These are phyloP conservation scores for Chionis minor DNA, from an alignment of 2,113 vertebrate genomes.

Conservation along the genomic window DNA sequence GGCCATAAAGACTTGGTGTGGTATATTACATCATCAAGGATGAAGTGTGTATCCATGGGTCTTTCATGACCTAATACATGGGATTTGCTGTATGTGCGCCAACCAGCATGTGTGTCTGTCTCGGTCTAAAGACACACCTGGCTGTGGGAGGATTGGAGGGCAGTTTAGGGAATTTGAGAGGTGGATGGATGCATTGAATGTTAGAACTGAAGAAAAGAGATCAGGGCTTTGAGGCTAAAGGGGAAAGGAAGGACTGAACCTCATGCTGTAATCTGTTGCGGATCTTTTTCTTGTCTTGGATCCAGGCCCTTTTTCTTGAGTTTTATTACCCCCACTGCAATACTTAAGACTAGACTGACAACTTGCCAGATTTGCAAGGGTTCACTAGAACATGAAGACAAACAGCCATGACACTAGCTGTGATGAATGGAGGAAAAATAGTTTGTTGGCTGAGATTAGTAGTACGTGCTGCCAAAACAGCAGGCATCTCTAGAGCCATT, in stretches of 20 bases:
- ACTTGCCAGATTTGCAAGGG: not conserved
- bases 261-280: not conserved
- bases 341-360: not conserved
- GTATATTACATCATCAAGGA: not conserved
- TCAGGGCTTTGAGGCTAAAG: not conserved
- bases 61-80: not conserved
- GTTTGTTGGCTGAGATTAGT: slow-evolving; percentile 1
- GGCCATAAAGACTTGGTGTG: not conserved
- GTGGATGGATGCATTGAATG: not conserved
- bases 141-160: not conserved
- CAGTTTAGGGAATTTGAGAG: not conserved
- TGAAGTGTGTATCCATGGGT: not conserved
- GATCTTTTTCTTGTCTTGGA: not conserved
- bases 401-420: slow-evolving; percentile 36
- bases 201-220: not conserved
- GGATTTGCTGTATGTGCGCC: not conserved
- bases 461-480: slow-evolving; percentile 41
- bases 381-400: not conserved
- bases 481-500: slow-evolving; percentile 5
- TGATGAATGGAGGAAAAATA: slow-evolving; percentile 21
- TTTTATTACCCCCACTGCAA: not conserved
- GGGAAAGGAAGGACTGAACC: not conserved
- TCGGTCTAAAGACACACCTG: not conserved
- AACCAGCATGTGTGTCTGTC: not conserved
- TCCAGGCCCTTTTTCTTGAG: not conserved